Base-by-base conservation (phyloP, 2,797 vertebrate species). In the Cryptoblepharus egeriae region DNA sequence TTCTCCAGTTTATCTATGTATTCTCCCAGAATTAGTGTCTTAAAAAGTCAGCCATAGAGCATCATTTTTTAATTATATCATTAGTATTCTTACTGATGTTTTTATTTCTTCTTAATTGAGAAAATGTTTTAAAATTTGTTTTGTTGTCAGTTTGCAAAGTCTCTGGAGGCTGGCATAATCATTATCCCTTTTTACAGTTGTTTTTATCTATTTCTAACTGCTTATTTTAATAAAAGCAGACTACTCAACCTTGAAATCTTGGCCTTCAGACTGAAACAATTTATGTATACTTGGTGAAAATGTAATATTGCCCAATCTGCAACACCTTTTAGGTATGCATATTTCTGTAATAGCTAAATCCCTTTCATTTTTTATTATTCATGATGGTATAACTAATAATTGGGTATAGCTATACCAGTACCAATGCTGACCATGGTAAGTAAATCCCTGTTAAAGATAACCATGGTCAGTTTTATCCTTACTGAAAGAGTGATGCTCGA, bases 51-150 rank as follows among this genome's bases (percentile, higher is more conserved):
- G 9, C 87, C 68, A 75, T 81, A 78, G 60, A 37, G 89, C 57
- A n/a, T 81, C 85, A 28, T 4, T 86, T n/a, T 92, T 90, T 93
- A 70, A 91, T 76, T 64, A 91, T 69, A 79, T 87, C 79, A 58
- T 89, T 80, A 69, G 63, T 74, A 20, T 73, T 61, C 68, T 52
- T 28, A 6, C 45, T 2, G 24, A 32, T 45, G 1, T n/a, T 32
- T 68, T 82, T 78, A 85, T 91, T 75, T 61, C 72, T 8, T 76
- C 84, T 87, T 86, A 49, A 67, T 63, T 61, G 49, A 57, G 65
- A 63, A 82, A 52, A 49, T 18, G 8, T 32, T 75, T 42, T 52
- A 55, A 79, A 67, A 75, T 82, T 39, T 30, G 35, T 49, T 76
- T 75, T 80, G 9, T 35, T 58, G 24, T 52, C 49, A 16, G 49